Conservation (phyloP, 2,113 vertebrate genomes). For the Strix aluco region DNA sequence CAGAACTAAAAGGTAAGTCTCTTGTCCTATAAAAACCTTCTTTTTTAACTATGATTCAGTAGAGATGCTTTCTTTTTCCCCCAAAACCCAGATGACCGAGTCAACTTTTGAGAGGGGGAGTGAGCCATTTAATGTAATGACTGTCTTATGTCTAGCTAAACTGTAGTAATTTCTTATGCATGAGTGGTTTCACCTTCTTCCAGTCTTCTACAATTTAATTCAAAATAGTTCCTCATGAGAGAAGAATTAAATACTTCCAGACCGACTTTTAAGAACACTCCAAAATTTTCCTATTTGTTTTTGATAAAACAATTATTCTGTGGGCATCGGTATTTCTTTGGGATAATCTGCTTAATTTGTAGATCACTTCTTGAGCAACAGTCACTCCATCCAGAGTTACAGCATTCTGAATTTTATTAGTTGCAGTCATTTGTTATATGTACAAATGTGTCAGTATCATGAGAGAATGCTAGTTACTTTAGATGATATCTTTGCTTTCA, state of each 20-base stretch:
- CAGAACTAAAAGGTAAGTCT: not conserved
- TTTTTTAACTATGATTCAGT: not conserved
- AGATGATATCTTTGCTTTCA: not conserved
- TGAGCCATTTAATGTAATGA: not conserved
- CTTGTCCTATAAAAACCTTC: not conserved
- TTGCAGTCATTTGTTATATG: not conserved
- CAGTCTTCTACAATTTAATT: not conserved
- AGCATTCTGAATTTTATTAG: not conserved
- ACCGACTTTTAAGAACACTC: not conserved
- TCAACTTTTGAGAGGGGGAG: not conserved
- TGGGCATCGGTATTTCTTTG: not conserved
- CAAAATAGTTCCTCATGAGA: not conserved
- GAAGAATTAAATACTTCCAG: not conserved
- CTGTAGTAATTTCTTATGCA: not conserved
- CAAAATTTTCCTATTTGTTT: not conserved
- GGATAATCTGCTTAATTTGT: not conserved
- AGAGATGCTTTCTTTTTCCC: not conserved
- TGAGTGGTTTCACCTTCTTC: not conserved
- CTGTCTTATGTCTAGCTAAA: not conserved
- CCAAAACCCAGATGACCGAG: not conserved
- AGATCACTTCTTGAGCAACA: not conserved
- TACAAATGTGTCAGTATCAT: not conserved
- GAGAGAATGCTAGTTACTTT: not conserved
- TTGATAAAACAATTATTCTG: not conserved
- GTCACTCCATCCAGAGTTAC: not conserved